These are phyloP conservation scores for Prionace glauca DNA, from an alignment of 2,797 vertebrate species.

Conservation along the genomic window DNA sequence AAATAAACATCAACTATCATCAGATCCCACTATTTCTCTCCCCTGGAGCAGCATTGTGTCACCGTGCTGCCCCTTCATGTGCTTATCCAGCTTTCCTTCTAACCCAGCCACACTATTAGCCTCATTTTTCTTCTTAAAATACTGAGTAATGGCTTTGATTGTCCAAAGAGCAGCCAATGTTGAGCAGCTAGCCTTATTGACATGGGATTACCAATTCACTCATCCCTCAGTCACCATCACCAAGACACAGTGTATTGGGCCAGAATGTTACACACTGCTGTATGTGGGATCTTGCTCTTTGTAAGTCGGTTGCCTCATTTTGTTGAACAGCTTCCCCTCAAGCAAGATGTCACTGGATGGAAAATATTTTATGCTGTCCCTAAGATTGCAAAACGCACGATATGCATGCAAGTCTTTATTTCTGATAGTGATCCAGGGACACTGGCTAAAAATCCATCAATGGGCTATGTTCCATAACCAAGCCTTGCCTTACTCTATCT, in stretches of 20 bases:
- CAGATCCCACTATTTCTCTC: too few species aligned
- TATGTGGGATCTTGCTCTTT: neutral
- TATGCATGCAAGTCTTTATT: neutral
- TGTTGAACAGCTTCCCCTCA: neutral
- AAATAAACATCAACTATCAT: too few species aligned
- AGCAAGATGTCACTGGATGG: neutral
- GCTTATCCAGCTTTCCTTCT: too few species aligned
- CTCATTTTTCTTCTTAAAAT: too few species aligned
- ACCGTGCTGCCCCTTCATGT: too few species aligned
- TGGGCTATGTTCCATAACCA: neutral
- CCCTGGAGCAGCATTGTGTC: too few species aligned
- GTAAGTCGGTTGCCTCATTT: neutral
- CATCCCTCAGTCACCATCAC: neutral
- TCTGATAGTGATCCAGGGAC: neutral
- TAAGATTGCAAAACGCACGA: neutral
- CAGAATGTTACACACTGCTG: neutral
- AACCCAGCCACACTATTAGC: too few species aligned
- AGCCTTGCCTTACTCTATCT: neutral
- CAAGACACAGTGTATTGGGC: neutral
- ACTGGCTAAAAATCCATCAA: neutral
- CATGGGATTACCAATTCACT: too few species aligned
- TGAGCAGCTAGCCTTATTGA: too few species aligned
- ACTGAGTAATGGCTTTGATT: too few species aligned
- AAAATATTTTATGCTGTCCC: neutral
- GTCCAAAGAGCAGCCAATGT: too few species aligned